Conservation (phyloP, 2,797 vertebrate genomes). For the Mormyrops attenuatus region DNA sequence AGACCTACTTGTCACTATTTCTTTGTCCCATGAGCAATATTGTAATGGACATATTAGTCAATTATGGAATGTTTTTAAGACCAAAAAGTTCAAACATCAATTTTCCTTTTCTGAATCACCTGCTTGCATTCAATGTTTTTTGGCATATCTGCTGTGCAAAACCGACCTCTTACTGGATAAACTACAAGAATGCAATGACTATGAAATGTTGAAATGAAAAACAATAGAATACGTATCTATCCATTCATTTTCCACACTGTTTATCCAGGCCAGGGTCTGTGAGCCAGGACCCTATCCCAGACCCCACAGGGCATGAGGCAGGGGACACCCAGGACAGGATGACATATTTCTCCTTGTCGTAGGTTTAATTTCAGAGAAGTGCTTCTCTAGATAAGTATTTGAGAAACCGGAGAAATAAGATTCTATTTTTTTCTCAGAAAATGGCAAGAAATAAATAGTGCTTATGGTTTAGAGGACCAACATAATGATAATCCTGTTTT, state of each 20-base stretch:
- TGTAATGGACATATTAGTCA: background rate
- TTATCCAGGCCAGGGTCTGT: background rate
- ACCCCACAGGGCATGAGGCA: background rate
- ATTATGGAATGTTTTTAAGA: background rate
- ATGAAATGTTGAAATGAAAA: background rate
- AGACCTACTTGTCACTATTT: background rate
- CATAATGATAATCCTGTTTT: background rate
- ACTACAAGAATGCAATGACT: background rate
- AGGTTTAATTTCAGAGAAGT: background rate
- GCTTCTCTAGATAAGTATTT: background rate
- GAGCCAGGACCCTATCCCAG: background rate
- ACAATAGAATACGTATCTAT: background rate
- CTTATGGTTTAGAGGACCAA: background rate
- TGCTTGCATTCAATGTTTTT: background rate
- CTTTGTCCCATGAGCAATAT: background rate
- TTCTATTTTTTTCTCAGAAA: background rate
- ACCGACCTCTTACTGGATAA: background rate
- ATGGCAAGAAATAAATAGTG: background rate
- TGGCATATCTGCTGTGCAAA: background rate
- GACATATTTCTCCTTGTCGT: background rate
- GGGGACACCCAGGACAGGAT: background rate
- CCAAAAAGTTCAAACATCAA: background rate
- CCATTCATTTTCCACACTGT: background rate
- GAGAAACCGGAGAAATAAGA: background rate
- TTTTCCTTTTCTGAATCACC: background rate